Evolutionary conservation across 1,140 invertebrate genomes (phyloP).

Genomic region (Drosophila bocki): DNA sequence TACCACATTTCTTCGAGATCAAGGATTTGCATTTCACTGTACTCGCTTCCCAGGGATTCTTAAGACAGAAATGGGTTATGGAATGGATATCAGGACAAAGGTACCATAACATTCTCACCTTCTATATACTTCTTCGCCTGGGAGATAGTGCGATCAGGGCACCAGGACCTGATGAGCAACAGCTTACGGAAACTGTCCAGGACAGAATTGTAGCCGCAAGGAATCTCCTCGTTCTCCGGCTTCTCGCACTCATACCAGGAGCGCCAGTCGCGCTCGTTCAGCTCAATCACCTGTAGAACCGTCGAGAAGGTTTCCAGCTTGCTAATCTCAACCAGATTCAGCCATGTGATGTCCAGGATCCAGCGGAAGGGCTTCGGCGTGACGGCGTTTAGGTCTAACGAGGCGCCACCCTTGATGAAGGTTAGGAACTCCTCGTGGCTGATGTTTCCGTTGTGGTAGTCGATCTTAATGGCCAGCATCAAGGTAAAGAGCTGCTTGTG

Average conservation of each 20-base stretch:
- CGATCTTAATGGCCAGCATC: constrained; percentile 98
- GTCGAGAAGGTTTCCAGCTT: constrained; percentile 93
- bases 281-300: constrained; percentile 93
- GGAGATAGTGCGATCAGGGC: constrained; percentile 97
- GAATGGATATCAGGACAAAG: not conserved
- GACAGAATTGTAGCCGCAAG: constrained; percentile 95
- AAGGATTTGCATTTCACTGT: constrained; percentile 96
- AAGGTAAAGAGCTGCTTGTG: constrained; percentile 97
- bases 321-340: constrained; percentile 97
- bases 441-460: constrained; percentile 92
- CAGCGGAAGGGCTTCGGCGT: constrained; percentile 96
- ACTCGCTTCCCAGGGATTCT: constrained; percentile 95
- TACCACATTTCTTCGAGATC: constrained; percentile 96
- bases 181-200: constrained; percentile 96
- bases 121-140: constrained; percentile 96
- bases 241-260: constrained; percentile 97
- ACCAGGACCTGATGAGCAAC: constrained; percentile 96
- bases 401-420: constrained; percentile 98
- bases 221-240: constrained; percentile 96
- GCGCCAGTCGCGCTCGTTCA: constrained; percentile 95
- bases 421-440: constrained; percentile 97
- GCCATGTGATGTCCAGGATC: constrained; percentile 98
- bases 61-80: constrained; percentile 13
- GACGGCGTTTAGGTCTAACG: constrained; percentile 96
- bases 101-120: constrained; percentile 79